These are phyloP conservation scores for Chloropsis cyanopogon DNA, from an alignment of 2,113 vertebrate species.

Conservation along the genomic window DNA sequence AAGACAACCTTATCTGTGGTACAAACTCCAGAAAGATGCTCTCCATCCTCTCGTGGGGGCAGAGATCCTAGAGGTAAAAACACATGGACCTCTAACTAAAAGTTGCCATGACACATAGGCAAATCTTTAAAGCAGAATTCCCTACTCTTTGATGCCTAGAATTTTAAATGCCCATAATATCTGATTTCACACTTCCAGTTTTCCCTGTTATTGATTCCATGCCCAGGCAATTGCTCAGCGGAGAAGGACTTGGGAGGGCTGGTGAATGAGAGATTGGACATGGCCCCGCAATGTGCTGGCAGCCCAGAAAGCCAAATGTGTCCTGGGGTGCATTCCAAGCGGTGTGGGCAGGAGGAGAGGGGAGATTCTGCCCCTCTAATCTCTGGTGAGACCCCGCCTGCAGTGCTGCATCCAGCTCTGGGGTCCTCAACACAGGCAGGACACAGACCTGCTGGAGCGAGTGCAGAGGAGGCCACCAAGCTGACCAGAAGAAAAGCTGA, in stretches of 20 bases:
- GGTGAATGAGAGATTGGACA: neutral
- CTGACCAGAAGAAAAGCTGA: neutral
- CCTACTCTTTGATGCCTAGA: neutral
- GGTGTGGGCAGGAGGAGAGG: neutral
- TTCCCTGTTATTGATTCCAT: neutral
- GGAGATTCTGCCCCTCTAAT: neutral
- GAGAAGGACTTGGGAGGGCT: neutral
- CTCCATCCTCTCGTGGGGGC: neutral
- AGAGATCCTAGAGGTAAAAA: neutral
- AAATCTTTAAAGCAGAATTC: neutral
- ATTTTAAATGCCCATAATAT: neutral
- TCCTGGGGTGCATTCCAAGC: neutral
- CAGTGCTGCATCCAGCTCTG: neutral
- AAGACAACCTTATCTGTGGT: neutral
- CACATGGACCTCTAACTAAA: neutral
- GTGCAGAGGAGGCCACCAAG: neutral
- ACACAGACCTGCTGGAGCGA: neutral
- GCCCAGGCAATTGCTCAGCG: neutral
- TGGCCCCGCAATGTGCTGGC: neutral
- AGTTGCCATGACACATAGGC: neutral
- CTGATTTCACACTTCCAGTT: neutral
- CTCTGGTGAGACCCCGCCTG: neutral
- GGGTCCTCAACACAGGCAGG: neutral
- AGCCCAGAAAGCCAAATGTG: neutral
- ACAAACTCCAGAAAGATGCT: neutral